Conservation (phyloP, 1,140 invertebrate genomes). For the Drosophila azteca region DNA sequence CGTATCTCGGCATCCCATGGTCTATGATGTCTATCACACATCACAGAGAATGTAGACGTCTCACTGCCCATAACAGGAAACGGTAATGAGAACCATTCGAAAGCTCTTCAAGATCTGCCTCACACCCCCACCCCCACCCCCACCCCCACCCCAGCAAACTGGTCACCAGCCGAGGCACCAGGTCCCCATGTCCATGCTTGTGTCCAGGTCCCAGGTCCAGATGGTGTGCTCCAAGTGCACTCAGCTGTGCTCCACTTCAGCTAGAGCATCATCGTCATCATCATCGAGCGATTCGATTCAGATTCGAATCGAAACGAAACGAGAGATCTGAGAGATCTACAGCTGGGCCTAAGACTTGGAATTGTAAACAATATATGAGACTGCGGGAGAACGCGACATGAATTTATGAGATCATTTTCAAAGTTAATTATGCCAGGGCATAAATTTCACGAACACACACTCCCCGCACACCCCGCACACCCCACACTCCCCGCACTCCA, state of each 20-base stretch:
- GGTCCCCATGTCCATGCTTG: too few species aligned
- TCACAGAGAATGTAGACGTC: conserved; percentile 40
- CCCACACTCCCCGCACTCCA: background rate
- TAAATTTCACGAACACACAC: conserved; percentile 63
- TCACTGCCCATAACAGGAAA: conserved; percentile 50
- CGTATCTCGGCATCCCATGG: conserved; percentile 13
- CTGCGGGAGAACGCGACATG: conserved; percentile 57
- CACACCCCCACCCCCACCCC: too few species aligned
- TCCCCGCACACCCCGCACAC: too few species aligned
- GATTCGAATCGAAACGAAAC: too few species aligned
- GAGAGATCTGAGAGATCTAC: conserved; percentile 14
- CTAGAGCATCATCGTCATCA: background rate
- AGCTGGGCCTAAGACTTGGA: conserved; percentile 14
- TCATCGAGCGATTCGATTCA: background rate
- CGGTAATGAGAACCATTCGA: conserved; percentile 52
- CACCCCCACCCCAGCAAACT: background rate
- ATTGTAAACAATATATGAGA: conserved; percentile 61
- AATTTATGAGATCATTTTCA: conserved; percentile 80
- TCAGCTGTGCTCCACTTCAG: conserved; percentile 69
- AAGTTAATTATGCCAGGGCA: conserved; percentile 77
- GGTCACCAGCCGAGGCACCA: background rate
- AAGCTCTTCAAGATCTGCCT: conserved; percentile 22
- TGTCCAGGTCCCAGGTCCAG: background rate
- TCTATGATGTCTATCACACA: conserved; percentile 35
- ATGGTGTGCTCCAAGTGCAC: conserved; percentile 51